A percentile compares a stretch with the other conserved stretches of the same genome.
Evolutionary conservation across 2,888 invertebrate species (phyloP).

Genomic region (Dorcus parallelipipedus): DNA sequence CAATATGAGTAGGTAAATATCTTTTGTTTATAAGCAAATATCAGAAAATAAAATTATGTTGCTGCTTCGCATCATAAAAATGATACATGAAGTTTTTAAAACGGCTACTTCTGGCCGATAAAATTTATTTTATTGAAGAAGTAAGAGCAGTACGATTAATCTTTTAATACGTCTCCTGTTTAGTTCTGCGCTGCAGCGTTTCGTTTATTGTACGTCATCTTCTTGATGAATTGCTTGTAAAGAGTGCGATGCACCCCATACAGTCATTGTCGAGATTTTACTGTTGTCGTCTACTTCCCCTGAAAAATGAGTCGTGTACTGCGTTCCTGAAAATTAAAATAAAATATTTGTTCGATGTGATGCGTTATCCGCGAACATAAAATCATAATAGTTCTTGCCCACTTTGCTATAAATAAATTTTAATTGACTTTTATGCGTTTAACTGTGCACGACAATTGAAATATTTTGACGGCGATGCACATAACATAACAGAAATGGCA

Average conservation of each 20-base stretch:
- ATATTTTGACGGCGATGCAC: no score
- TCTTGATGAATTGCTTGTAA: constrained; percentile 19
- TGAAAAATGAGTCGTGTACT: not conserved
- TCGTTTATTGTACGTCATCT: constrained; percentile 16
- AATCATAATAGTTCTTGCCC: no score
- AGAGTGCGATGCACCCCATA: constrained; percentile 15
- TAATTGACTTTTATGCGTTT: no score
- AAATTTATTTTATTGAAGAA: constrained; percentile 18
- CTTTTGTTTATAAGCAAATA: no score
- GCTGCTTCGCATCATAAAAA: constrained; percentile 19
- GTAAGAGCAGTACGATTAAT: constrained; percentile 18
- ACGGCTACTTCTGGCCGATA: constrained; percentile 8
- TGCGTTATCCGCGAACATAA: not conserved
- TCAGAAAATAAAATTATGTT: no score
- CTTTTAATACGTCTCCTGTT: constrained; percentile 16
- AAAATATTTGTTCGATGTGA: not conserved
- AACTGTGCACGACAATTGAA: no score
- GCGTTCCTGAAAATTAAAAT: not conserved
- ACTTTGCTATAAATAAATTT: no score
- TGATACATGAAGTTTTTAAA: constrained; percentile 23
- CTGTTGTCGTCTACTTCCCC: not conserved
- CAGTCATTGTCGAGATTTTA: not conserved
- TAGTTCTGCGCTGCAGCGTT: constrained; percentile 13
- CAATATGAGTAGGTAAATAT: no score
- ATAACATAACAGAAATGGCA: no score